Percentiles rank a stretch among this genome's conserved stretches.
These are phyloP conservation scores for Agrypnus murinus DNA, from an alignment of 2,888 invertebrate genomes.

Conservation along the genomic window DNA sequence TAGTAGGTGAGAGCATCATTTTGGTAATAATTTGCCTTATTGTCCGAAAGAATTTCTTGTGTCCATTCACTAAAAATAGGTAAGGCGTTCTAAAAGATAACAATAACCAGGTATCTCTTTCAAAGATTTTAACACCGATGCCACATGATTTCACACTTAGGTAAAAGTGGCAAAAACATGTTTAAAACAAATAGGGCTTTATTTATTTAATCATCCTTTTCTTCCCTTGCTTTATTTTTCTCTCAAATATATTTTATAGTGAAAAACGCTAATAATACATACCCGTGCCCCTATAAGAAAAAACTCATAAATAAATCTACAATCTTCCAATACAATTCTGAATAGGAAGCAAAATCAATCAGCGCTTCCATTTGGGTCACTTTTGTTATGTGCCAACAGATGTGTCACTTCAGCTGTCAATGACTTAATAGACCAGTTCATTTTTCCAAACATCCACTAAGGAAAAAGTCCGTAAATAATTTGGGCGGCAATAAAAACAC, in stretches of 20 bases:
- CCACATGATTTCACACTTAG: neutral
- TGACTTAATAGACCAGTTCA: conserved; percentile 59
- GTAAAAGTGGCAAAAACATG: conserved; percentile 25
- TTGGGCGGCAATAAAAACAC: conserved; percentile 53
- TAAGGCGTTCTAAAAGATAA: conserved; percentile 40
- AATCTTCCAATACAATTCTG: conserved; percentile 9
- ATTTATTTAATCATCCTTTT: neutral
- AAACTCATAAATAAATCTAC: conserved; percentile 32
- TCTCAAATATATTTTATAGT: neutral
- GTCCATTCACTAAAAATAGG: conserved; percentile 44
- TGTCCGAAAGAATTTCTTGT: conserved; percentile 42
- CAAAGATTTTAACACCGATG: conserved; percentile 37
- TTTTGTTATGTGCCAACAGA: conserved; percentile 66
- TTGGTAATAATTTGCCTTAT: conserved; percentile 32
- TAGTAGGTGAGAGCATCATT: too few species aligned
- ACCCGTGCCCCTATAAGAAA: conserved; percentile 7
- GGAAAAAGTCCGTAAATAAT: conserved; percentile 5
- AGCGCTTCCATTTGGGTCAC: conserved; percentile 66
- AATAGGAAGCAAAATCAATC: conserved; percentile 62
- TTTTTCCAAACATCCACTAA: conserved; percentile 13
- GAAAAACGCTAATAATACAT: neutral
- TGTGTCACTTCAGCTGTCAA: conserved; percentile 69
- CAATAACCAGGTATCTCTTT: conserved; percentile 41
- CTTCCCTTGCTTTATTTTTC: neutral
- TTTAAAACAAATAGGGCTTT: neutral